These are phyloP conservation scores for Hesperia comma DNA, from an alignment of 2,888 invertebrate genomes.

Conservation along the genomic window DNA sequence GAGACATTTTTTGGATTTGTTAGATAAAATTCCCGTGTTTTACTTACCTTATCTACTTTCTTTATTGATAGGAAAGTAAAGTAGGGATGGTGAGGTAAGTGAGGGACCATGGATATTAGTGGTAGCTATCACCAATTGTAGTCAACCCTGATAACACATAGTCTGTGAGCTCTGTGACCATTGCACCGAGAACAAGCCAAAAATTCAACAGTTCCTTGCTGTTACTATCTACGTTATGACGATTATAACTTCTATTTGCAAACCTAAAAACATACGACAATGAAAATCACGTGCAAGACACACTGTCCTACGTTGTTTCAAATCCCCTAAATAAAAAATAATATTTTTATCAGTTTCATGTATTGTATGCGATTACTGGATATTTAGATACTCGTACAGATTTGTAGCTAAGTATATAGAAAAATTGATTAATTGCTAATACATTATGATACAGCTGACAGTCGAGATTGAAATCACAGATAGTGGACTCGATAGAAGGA, in stretches of 20 bases:
- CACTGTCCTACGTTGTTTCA: not conserved
- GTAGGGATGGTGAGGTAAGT: too few species aligned
- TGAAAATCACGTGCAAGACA: too few species aligned
- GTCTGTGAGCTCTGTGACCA: too few species aligned
- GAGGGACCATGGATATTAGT: too few species aligned
- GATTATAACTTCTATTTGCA: too few species aligned
- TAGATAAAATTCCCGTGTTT: not conserved
- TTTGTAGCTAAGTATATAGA: slow-evolving; percentile 29
- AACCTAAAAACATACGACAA: too few species aligned
- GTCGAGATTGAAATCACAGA: slow-evolving; percentile 43
- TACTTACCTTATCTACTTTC: not conserved
- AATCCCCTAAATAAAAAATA: slow-evolving; percentile 9
- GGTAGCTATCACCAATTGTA: too few species aligned
- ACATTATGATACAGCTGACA: slow-evolving; percentile 57
- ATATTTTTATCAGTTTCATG: slow-evolving; percentile 21
- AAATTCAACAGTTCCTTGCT: too few species aligned
- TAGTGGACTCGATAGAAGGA: slow-evolving; percentile 44
- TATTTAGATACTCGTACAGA: slow-evolving; percentile 23
- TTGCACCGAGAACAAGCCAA: too few species aligned
- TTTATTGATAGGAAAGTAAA: not conserved
- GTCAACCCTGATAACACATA: too few species aligned
- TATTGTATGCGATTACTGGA: slow-evolving; percentile 27
- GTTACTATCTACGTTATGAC: too few species aligned
- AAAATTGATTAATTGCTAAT: slow-evolving; percentile 56
- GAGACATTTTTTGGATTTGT: too few species aligned